Evolutionary conservation across 2,888 invertebrate species (phyloP), one percentile per base, ranked within the genome.

Genomic region (Augochlorella aurata): DNA sequence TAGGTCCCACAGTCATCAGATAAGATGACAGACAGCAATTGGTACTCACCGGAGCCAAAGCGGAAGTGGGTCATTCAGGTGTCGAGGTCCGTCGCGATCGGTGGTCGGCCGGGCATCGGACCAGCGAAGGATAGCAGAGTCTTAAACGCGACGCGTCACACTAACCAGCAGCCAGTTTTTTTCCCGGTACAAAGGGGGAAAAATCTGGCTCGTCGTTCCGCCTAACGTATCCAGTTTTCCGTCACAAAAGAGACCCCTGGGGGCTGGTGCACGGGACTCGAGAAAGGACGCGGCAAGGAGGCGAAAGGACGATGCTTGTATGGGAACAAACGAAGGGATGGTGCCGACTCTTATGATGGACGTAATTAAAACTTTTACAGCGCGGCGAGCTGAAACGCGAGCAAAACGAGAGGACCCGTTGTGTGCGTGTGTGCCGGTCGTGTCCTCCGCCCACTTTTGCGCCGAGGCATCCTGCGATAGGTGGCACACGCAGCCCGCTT

Each of bases 281-380:
- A 67, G 74, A 66, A 67, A 73, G 73, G 71, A 52, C 49, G 58
- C 69, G 52, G 52, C 76, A 79, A 77, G 79, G 65, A 77, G 77
- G 79, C 54, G 68, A 79, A 79, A 69, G 76, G 76, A 44, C 58
- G 77, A 85, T 67, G 85, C 82, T 49, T 78, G 78, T 77, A 80
- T 73, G 79, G 77, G 85, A 83, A 88, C 85, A 84, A 87, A 89
- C 87, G 89, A 79, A 86, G 83, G 86, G 79, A 87, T 87, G 82
- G 81, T 84, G 88, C 86, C 87, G 84, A 84, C 89, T 90, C 88
- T 90, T 90, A 87, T 86, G 87, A 89, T 89, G 85, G 83, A 87
- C 85, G 89, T 86, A 89, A 89, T 89, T 89, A 89, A 89, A 90
- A 89, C 89, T 89, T 89, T 90, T 87, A 87, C 88, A 89, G 81